Evolutionary conservation across 2,113 vertebrate species (phyloP).

Genomic region (Nesogale talazaci): DNA sequence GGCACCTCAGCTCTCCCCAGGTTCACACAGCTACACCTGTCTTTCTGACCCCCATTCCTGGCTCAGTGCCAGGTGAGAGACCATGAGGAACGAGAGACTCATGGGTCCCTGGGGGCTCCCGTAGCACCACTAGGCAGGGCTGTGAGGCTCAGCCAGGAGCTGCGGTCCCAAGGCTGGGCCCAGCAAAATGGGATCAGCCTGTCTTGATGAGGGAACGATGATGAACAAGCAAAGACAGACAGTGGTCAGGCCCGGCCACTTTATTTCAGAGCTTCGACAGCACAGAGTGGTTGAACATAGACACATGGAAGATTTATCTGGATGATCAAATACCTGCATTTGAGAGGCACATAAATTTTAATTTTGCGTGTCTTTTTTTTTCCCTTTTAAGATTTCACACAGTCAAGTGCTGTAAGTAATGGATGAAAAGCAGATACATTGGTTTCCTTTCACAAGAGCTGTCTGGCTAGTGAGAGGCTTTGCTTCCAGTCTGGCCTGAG

Average conservation of each 20-base stretch:
- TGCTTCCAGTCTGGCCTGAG: not conserved
- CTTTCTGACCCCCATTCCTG: not conserved
- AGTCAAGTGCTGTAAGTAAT: constrained; percentile 68
- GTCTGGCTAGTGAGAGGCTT: not conserved
- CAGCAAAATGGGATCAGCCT: constrained; percentile 61
- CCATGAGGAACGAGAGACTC: not conserved
- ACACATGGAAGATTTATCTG: constrained; percentile 70
- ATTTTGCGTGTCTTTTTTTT: constrained; percentile 46
- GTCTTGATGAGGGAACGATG: constrained; percentile 53
- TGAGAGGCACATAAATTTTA: constrained; percentile 79
- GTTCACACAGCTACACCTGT: not conserved
- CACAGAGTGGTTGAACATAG: constrained; percentile 73
- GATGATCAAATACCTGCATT: constrained; percentile 78
- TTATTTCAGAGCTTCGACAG: constrained; percentile 76
- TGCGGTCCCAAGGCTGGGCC: constrained; percentile 53
- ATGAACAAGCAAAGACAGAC: constrained; percentile 76
- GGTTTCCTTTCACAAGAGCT: constrained; percentile 7
- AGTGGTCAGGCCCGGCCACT: constrained; percentile 76
- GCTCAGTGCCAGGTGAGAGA: not conserved
- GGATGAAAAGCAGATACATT: constrained; percentile 60
- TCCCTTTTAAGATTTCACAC: constrained; percentile 55
- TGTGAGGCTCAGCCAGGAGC: not conserved
- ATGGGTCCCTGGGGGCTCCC: not conserved
- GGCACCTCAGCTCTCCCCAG: not conserved
- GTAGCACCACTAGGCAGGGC: not conserved